Percentiles rank a stretch among this genome's conserved stretches.
Conservation (phyloP, 2,113 vertebrate genomes). For the Kryptolebias marmoratus region DNA sequence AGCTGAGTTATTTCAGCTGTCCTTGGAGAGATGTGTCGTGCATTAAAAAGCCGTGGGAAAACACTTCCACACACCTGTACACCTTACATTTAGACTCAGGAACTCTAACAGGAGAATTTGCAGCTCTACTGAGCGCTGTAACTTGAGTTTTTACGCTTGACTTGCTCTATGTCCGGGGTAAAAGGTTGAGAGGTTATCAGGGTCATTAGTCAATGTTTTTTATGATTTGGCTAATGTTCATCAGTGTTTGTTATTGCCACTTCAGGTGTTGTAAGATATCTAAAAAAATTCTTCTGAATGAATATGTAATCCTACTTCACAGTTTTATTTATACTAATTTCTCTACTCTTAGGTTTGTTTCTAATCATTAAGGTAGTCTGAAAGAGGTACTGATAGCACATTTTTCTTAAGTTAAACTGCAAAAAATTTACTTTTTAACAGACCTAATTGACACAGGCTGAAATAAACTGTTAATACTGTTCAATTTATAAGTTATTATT, state of each 20-base stretch:
- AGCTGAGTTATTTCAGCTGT: no score
- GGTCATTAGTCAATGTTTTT: constrained; percentile 61
- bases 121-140: constrained; percentile 7
- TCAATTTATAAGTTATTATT: no score
- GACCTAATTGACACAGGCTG: no score
- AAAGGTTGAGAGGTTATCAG: constrained; percentile 71
- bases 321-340: not conserved
- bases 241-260: constrained; percentile 38
- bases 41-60: not conserved
- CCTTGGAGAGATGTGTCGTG: not conserved
- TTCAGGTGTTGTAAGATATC: constrained; percentile 15
- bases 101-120: not conserved
- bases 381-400: no score
- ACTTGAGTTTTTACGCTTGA: constrained; percentile 22
- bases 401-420: no score
- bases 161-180: constrained; percentile 44
- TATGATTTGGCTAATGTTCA: constrained; percentile 60
- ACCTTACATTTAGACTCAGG: not conserved
- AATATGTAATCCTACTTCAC: constrained; percentile 3
- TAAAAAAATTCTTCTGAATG: constrained; percentile 10
- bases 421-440: no score
- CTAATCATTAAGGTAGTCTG: no score
- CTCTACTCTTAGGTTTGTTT: no score
- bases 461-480: no score
- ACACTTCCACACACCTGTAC: not conserved